These are phyloP conservation scores for Rhombomys opimus DNA, from an alignment of 2,113 vertebrate species.

Conservation along the genomic window DNA sequence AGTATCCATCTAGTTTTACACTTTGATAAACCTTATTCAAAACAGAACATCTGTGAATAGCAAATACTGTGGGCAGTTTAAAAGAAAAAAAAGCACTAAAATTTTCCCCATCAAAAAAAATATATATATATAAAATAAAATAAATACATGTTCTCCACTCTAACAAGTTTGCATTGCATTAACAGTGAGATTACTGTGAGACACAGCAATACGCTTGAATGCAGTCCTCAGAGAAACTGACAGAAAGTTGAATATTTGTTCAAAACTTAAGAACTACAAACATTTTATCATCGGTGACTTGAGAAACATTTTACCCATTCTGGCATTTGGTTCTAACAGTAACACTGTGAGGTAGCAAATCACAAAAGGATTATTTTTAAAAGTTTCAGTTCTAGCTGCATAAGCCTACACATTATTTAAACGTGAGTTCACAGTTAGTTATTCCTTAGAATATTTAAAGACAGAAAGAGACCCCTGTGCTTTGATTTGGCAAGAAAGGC, in stretches of 20 bases:
- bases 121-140: constrained; percentile 46
- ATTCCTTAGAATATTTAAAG: neutral
- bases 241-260: constrained; percentile 66
- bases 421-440: neutral
- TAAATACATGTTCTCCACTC: constrained; percentile 62
- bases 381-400: constrained; percentile 41
- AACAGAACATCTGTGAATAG: constrained; percentile 74
- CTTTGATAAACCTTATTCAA: constrained; percentile 84
- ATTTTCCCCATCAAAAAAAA: constrained; percentile 55
- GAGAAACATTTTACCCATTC: neutral
- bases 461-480: neutral
- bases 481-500: constrained; percentile 29
- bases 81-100: constrained; percentile 76
- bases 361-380: neutral
- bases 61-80: constrained; percentile 79
- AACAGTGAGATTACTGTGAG: constrained; percentile 65
- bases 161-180: constrained; percentile 55
- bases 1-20: constrained; percentile 84
- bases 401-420: neutral
- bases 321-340: constrained; percentile 32
- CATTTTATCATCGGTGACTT: constrained; percentile 5
- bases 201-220: constrained; percentile 7
- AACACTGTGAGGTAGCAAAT: neutral
- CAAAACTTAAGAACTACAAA: constrained; percentile 44
- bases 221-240: constrained; percentile 33